Evolutionary conservation across 2,888 invertebrate species (phyloP), one percentile per base, ranked within the genome.

Genomic region (Ypsolopha scabrella): DNA sequence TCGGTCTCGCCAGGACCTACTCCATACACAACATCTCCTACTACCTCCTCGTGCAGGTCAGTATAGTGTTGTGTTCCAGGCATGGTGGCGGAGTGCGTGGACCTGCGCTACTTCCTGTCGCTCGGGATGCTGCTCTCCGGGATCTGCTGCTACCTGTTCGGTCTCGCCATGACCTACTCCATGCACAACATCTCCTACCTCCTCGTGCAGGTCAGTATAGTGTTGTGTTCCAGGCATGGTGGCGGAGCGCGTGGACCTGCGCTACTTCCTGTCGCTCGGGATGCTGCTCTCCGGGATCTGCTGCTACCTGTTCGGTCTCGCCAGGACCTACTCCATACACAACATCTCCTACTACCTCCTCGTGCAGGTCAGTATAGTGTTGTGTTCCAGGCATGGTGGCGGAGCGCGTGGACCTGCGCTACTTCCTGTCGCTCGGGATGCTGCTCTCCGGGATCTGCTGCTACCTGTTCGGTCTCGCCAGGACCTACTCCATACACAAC

Each of bases 351-450:
- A 94, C 76, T 98, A 95, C 68, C 67, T 98, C 10, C 56, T 93
- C 2, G 90, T 97, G 8, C 98, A 98, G 92, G 96, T 92, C 68
- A 52, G 58, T 24, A 13, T 11, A 43, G 43, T n/a, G 7, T n/a
- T 41, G 13, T 11, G n/a, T n/a, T 67, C 87, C 91, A 87, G 98
- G 98, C 2, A 93, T 97, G 75, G 87, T 98, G 51, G 98, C 98
- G 0, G 98, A 98, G 78, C 87, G 98, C 37, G 93, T 95, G 33
- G 96, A 97, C 63, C 80, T 98, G 43, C 88, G 98, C 3, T 95
- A 96, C 72, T 98, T 97, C 77, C 87, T 98, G n/a, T 88, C 94
- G 0, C 68, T 93, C 34, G 98, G 98, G 48, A 98, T 98, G 98
- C 77, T 98, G 39, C 70, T 92, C 2, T 95, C 96, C 96, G 0